These are phyloP conservation scores for Drosophila lini DNA, from an alignment of 1,140 invertebrate genomes.

Conservation along the genomic window DNA sequence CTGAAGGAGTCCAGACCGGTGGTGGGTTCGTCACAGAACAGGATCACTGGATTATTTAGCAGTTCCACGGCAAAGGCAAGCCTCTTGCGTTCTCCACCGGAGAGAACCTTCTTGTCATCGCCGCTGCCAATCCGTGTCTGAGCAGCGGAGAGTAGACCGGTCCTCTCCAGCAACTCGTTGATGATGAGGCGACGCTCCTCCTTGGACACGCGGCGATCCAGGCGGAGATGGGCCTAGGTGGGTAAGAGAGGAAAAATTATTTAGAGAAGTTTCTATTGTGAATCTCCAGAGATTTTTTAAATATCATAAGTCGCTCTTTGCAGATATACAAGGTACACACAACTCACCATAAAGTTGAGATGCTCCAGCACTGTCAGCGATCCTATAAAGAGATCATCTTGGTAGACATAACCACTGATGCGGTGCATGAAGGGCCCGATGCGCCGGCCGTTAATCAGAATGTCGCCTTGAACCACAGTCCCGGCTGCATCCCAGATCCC, in stretches of 20 bases:
- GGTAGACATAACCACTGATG: conserved; percentile 96
- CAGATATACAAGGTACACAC: background rate
- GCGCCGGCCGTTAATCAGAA: conserved; percentile 89
- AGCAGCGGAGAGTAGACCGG: conserved; percentile 89
- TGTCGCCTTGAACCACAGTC: conserved; percentile 90
- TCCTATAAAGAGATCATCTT: conserved; percentile 95
- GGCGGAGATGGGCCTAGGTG: conserved; percentile 90
- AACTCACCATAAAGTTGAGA: conserved; percentile 92
- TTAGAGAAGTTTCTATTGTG: background rate
- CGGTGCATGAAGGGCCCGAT: conserved; percentile 90
- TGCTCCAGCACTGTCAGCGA: conserved; percentile 95
- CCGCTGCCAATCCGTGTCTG: conserved; percentile 91
- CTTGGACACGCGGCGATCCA: conserved; percentile 88
- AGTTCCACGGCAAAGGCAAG: conserved; percentile 97
- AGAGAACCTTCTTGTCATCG: conserved; percentile 92
- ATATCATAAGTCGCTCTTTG: background rate
- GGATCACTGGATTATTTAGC: conserved; percentile 94
- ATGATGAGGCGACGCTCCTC: conserved; percentile 88
- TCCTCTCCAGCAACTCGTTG: conserved; percentile 88
- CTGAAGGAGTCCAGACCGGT: conserved; percentile 97
- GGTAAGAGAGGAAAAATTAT: too few relatives aligned
- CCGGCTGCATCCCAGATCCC: conserved; percentile 85
- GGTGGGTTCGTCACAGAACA: conserved; percentile 99
- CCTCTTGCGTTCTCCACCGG: conserved; percentile 96
- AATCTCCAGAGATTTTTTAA: background rate